Base-by-base conservation (phyloP, 2,113 vertebrate genomes). In the Seriola quinqueradiata region DNA sequence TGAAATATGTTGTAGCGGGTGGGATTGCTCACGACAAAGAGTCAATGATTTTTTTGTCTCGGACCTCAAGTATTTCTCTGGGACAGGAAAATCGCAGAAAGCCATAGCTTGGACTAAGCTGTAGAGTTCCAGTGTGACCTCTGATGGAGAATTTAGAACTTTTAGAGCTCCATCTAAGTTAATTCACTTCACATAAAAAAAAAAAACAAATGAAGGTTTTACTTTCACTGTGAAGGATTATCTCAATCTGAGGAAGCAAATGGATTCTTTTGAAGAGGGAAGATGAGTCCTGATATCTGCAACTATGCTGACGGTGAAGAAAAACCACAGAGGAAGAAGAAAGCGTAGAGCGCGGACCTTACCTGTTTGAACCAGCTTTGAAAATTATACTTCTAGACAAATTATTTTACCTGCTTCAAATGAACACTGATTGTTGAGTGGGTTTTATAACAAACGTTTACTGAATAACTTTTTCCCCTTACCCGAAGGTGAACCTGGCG, bases 221-320 rank as follows among this genome's bases (percentile, higher is more conserved):
- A 72, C 75, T 71, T 67, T 71, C 46, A 64, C 48, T 17, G 10
- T 48, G 32, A 48, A 65, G 59, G 13, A 75, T 40, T 60, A 79
- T 82, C 70, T 79, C 12, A 21, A 72, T 75, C 52, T 42, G 19
- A 48, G 44, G 67, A 13, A 40, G n/a, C 7, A 9, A 67, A 60
- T 52, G 19, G 50, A 52, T 52, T 9, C 50, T 9, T 52, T 6
- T n/a, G 17, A 21, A 21, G 50, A n/a, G 4, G 17, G 5, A 19
- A 8, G 50, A 21, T n/a, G 21, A 81, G 44, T 50, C 19, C 5
- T 54, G 57, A 36, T 38, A 17, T 40, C 65, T 75, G 66, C 58
- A 72, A 40, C 38, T 63, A 21, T 23, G n/a, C 66, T 55, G 67
- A 71, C 7, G 3, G 25, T 16, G 59, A 36, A 34, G 11, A 52